phyloP scores from a whole-genome alignment of 1,140 invertebrate species.

The Drosophila obscura region DNA sequence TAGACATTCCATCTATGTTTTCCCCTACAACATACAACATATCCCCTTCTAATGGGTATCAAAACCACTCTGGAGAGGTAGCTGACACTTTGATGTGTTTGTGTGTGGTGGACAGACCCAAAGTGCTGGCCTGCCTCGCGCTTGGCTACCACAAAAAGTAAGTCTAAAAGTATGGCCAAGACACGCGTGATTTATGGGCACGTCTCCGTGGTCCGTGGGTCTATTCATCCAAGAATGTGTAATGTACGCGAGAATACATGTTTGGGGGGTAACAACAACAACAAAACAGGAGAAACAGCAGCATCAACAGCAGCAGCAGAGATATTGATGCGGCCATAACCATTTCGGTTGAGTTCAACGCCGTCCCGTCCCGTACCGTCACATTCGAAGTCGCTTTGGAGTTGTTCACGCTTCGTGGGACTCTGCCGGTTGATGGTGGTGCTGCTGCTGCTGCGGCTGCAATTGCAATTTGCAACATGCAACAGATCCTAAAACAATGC shows the following conservation, averaged over 20 bases:
- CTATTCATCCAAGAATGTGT: constrained; percentile 45
- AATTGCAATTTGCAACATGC: constrained; percentile 66
- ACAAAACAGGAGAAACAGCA: constrained; percentile 3
- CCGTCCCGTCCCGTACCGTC: constrained; percentile 25
- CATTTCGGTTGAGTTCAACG: constrained; percentile 49
- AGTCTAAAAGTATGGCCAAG: constrained; percentile 40
- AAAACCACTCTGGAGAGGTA: constrained; percentile 30
- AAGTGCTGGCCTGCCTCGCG: neutral
- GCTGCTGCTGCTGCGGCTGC: constrained; percentile 23
- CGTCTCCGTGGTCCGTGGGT: constrained; percentile 7
- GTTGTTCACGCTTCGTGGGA: constrained; percentile 56
- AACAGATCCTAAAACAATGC: constrained; percentile 64
- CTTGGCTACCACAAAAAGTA: constrained; percentile 36
- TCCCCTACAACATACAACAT: too few species aligned
- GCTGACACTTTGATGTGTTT: constrained; percentile 59
- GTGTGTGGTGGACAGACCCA: constrained; percentile 35
- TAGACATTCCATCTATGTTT: too few species aligned
- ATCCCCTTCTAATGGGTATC: too few species aligned
- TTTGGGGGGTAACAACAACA: neutral
- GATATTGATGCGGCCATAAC: constrained; percentile 22
- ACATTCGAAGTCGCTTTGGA: constrained; percentile 6
- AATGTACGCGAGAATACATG: constrained; percentile 10
- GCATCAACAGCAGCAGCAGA: neutral
- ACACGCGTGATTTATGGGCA: constrained; percentile 65
- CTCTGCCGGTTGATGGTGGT: constrained; percentile 25